Evolutionary conservation across 2,888 invertebrate species (phyloP).

Genomic region (Parthenolecanium corni): DNA sequence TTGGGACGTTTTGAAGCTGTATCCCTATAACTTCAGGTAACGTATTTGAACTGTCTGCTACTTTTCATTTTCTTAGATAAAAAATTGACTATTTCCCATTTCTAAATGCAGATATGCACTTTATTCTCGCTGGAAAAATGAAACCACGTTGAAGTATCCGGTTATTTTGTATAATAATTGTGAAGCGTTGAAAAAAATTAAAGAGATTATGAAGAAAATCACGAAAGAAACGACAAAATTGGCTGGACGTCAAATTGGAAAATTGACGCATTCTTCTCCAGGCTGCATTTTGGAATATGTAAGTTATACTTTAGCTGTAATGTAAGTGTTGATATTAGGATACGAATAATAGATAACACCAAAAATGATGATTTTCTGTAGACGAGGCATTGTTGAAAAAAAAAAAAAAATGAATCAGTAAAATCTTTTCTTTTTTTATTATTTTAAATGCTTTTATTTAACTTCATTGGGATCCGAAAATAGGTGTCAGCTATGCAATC

Average conservation of each 20-base stretch:
- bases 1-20: constrained; percentile 76
- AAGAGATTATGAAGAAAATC: constrained; percentile 91
- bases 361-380: too few species aligned
- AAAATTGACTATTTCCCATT: neutral
- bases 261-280: constrained; percentile 91
- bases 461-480: too few species aligned
- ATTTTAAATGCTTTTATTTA: too few species aligned
- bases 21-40: constrained; percentile 72
- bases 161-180: constrained; percentile 71
- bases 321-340: too few species aligned
- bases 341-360: too few species aligned
- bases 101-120: constrained; percentile 57
- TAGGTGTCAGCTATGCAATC: too few species aligned
- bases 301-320: too few species aligned
- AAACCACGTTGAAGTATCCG: constrained; percentile 69
- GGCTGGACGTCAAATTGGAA: constrained; percentile 89
- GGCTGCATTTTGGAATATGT: constrained; percentile 94
- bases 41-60: too few species aligned
- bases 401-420: too few species aligned
- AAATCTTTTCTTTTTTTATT: neutral
- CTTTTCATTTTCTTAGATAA: too few species aligned
- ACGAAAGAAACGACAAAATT: constrained; percentile 98
- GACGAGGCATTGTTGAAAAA: too few species aligned
- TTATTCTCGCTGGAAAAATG: constrained; percentile 95
- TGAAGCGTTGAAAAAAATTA: constrained; percentile 79